These are phyloP conservation scores for Limanda limanda DNA, from an alignment of 2,113 vertebrate species.

Conservation along the genomic window DNA sequence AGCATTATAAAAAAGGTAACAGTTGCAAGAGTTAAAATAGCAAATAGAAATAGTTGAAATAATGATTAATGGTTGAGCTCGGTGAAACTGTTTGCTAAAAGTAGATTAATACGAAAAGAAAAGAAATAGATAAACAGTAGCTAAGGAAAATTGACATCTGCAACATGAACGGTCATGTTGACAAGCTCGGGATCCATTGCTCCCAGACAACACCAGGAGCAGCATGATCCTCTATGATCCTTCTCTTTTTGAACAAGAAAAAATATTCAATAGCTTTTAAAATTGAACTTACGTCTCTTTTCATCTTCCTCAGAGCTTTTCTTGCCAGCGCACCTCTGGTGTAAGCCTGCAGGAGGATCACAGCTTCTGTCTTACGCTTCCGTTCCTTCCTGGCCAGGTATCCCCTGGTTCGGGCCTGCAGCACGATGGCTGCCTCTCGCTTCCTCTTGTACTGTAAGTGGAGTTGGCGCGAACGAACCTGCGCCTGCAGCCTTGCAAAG, in stretches of 20 bases:
- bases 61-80: too few species aligned
- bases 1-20: too few species aligned
- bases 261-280: neutral
- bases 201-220: neutral
- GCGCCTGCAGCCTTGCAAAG: slow-evolving; percentile 91
- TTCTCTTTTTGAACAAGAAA: neutral
- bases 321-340: slow-evolving; percentile 87
- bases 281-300: slow-evolving; percentile 77
- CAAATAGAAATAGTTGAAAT: too few species aligned
- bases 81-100: too few species aligned
- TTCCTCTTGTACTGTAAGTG: slow-evolving; percentile 80
- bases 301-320: slow-evolving; percentile 73
- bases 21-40: too few species aligned
- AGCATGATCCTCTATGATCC: neutral
- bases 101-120: too few species aligned
- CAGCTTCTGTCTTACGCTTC: slow-evolving; percentile 82
- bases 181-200: too few species aligned
- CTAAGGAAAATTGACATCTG: too few species aligned
- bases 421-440: slow-evolving; percentile 65
- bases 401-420: slow-evolving; percentile 87
- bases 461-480: slow-evolving; percentile 83
- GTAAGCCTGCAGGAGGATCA: slow-evolving; percentile 87
- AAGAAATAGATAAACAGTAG: too few species aligned
- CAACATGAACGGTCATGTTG: too few species aligned
- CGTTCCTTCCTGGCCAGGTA: slow-evolving; percentile 84